Conservation (phyloP, 2,113 vertebrate species). For the Plotosus lineatus region DNA sequence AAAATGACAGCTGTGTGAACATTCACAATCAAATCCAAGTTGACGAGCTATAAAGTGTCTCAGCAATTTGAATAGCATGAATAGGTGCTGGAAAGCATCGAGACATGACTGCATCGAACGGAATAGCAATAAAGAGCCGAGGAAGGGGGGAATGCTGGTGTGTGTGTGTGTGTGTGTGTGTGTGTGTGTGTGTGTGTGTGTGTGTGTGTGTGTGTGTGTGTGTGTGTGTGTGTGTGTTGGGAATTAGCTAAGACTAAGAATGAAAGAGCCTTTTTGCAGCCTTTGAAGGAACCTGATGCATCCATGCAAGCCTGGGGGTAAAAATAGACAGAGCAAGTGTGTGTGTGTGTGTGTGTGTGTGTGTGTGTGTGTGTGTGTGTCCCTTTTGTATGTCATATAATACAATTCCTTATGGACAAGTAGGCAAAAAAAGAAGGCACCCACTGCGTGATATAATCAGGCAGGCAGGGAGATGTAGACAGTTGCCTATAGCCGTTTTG, state of each 20-base stretch:
- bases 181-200: slow-evolving; percentile 1
- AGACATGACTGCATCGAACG: not conserved
- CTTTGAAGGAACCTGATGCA: slow-evolving; percentile 21
- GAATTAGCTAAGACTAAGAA: slow-evolving; percentile 27
- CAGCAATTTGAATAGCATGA: not conserved
- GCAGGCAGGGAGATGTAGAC: slow-evolving; percentile 29
- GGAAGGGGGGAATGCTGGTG: not conserved
- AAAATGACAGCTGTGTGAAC: no score
- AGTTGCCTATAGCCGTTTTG: slow-evolving; percentile 31
- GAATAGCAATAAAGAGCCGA: not conserved
- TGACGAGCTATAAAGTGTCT: no score
- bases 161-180: not conserved
- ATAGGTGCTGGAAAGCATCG: not conserved
- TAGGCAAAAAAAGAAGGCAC: not conserved
- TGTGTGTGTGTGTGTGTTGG: not conserved
- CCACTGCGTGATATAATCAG: not conserved
- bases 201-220: slow-evolving; percentile 11
- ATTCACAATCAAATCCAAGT: no score
- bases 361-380: not conserved
- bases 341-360: not conserved
- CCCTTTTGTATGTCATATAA: not conserved
- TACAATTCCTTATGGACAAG: slow-evolving; percentile 13
- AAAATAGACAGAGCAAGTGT: slow-evolving; percentile 7
- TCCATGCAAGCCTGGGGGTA: not conserved
- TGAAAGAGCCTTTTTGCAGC: slow-evolving; percentile 27